phyloP scores from a whole-genome alignment of 2,888 invertebrate species.

The Teleogryllus oceanicus region DNA sequence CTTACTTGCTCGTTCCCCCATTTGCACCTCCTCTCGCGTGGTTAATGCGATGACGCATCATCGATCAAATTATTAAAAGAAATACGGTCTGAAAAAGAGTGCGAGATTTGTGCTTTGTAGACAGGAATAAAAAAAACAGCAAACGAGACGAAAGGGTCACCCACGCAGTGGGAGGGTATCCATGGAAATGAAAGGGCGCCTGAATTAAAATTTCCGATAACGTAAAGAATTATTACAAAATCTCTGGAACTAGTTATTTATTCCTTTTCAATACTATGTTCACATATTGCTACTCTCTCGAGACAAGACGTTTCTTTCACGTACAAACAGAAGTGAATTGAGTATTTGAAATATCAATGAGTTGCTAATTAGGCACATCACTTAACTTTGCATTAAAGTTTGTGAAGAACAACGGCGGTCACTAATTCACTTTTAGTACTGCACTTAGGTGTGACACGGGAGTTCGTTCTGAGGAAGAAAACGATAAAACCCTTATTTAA shows the following conservation, averaged over 20 bases:
- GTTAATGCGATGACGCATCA: slow-evolving; percentile 35
- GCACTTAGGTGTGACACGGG: slow-evolving; percentile 7
- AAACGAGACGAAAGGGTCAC: neutral
- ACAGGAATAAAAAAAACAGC: neutral
- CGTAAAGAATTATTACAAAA: no score
- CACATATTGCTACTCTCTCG: no score
- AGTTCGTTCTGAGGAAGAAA: neutral
- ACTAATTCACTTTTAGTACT: neutral
- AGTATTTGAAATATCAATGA: neutral
- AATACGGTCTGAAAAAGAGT: slow-evolving; percentile 25
- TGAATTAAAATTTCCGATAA: no score
- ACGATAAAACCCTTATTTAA: neutral
- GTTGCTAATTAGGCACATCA: neutral
- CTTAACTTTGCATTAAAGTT: neutral
- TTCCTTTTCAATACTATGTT: no score
- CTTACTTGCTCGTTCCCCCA: neutral
- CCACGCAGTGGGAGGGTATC: neutral
- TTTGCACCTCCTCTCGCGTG: slow-evolving; percentile 9
- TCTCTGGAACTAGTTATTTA: no score
- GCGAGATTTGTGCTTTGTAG: neutral
- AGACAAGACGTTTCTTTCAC: no score
- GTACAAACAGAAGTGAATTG: neutral
- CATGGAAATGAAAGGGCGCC: no score
- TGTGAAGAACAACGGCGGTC: neutral
- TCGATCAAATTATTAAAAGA: slow-evolving; percentile 34